Conservation (phyloP, 2,797 vertebrate species). For the Epinephelus awoara region DNA sequence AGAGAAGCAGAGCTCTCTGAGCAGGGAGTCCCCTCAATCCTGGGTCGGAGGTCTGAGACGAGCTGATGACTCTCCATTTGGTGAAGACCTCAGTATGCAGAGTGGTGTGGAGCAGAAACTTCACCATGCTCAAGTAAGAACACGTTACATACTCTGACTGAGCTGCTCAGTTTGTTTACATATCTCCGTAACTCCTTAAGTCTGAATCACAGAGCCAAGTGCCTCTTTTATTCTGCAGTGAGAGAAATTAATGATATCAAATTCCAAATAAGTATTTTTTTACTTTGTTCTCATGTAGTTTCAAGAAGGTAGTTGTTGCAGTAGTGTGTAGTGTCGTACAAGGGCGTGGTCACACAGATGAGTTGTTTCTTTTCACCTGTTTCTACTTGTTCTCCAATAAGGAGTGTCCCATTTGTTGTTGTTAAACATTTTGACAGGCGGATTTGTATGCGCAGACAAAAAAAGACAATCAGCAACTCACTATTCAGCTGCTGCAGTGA, state of each 20-base stretch:
- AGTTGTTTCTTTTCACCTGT: conserved; percentile 23
- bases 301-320: neutral
- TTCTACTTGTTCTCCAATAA: conserved; percentile 35
- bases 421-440: neutral
- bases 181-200: neutral
- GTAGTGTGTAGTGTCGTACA: neutral
- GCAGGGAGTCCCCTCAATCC: conserved; percentile 14
- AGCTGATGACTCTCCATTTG: conserved; percentile 18
- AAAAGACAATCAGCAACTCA: neutral
- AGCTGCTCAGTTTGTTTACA: neutral
- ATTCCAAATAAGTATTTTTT: neutral
- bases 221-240: neutral
- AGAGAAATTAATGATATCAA: neutral
- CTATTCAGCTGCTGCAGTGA: neutral
- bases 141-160: conserved; percentile 1
- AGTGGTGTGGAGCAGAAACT: conserved; percentile 34
- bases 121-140: conserved; percentile 58
- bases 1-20: conserved; percentile 15
- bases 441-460: neutral
- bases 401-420: conserved; percentile 28
- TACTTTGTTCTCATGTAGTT: neutral
- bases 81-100: neutral
- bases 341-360: conserved; percentile 30
- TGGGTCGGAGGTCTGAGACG: conserved; percentile 12
- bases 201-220: neutral